Percentiles rank a stretch among this genome's conserved stretches.
Evolutionary conservation across 2,797 vertebrate genomes (phyloP).

Genomic region (Perodicticus potto): DNA sequence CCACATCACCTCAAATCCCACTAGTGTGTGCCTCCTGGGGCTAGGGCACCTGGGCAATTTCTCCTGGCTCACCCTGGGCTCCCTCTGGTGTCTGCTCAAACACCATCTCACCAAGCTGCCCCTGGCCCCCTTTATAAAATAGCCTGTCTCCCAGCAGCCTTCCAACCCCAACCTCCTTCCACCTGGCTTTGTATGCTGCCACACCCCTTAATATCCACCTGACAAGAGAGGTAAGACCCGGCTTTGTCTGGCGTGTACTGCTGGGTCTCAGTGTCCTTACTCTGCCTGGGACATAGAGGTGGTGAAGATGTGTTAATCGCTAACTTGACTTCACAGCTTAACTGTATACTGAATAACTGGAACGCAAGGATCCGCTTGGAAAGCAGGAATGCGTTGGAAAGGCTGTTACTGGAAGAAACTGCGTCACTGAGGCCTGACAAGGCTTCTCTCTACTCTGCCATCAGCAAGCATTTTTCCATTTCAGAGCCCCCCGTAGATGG

Average conservation of each 20-base stretch:
- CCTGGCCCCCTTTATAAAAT: neutral
- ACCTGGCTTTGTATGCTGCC: neutral
- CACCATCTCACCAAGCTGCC: neutral
- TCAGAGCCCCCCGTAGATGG: neutral
- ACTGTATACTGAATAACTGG: neutral
- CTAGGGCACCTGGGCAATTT: neutral
- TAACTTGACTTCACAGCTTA: neutral
- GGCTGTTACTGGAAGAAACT: neutral
- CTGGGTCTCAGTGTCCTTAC: neutral
- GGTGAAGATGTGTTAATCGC: neutral
- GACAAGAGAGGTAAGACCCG: neutral
- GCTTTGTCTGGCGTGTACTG: neutral
- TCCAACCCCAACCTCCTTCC: neutral
- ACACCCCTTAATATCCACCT: neutral
- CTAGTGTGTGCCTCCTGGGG: no score
- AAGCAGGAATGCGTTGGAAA: neutral
- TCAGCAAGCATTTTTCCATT: neutral
- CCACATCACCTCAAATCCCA: no score
- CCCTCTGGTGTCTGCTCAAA: neutral
- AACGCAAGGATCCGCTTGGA: neutral
- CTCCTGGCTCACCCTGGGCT: neutral
- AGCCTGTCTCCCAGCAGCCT: no score
- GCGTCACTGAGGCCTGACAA: neutral
- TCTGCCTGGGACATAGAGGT: neutral
- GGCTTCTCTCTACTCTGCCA: neutral